Conservation (phyloP, 2,797 vertebrate genomes). For the Falco peregrinus region DNA sequence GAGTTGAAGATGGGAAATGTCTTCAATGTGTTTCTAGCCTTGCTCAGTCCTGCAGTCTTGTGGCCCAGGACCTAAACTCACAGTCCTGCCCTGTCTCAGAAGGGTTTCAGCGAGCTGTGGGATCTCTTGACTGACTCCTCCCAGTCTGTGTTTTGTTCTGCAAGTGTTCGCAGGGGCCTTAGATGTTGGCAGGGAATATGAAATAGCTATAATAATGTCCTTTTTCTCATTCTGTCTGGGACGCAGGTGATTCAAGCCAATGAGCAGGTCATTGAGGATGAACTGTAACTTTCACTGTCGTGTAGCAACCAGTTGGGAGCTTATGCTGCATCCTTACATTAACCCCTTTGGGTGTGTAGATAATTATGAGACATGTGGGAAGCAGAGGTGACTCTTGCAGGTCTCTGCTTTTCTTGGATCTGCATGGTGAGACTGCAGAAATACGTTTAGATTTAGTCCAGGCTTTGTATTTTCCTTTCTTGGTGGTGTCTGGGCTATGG, state of each 20-base stretch:
- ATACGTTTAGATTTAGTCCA: background rate
- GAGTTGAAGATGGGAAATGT: background rate
- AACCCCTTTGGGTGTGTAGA: background rate
- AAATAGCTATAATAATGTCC: background rate
- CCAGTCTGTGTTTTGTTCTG: conserved; percentile 11
- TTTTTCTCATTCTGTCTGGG: conserved; percentile 20
- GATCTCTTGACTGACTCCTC: background rate
- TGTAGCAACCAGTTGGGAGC: background rate
- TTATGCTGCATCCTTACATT: background rate
- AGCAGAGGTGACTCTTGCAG: background rate
- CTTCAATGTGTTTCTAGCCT: background rate
- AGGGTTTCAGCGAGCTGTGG: background rate
- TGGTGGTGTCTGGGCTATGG: background rate
- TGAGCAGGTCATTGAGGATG: background rate
- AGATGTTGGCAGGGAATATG: background rate
- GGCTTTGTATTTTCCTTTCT: background rate
- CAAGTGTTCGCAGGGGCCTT: background rate
- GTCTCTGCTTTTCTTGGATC: background rate
- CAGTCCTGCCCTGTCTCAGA: background rate
- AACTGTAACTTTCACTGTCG: background rate
- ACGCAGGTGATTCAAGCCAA: background rate
- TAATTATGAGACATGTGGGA: background rate
- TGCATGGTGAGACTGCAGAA: background rate
- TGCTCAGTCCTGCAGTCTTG: background rate
- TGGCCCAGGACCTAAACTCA: background rate